Evolutionary conservation across 2,113 vertebrate species (phyloP), one percentile per base, ranked within the genome.

Genomic region (Cheirogaleus medius): DNA sequence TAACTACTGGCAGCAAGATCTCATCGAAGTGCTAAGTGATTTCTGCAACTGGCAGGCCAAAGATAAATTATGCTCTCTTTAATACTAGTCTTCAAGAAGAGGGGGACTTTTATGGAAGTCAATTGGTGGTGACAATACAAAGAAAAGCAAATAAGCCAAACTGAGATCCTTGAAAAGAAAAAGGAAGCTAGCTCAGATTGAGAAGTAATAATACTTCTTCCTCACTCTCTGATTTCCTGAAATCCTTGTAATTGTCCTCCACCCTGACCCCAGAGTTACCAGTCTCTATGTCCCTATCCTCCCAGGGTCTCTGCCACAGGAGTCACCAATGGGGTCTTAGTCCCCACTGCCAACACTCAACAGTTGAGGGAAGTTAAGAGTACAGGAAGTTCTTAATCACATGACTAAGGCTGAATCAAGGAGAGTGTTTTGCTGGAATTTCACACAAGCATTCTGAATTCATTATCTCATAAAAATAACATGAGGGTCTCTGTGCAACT

Each of bases 381-480:
- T 80, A 76, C 94, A 81, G 63, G 37, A 37, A 71, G 23, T 47
- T 34, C 23, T 8, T 76, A 69, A 29, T 87, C 29, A n/a, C 21
- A 18, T 85, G 74, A 74, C 56, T 87, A 69, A 81, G 29, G 13
- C 58, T 47, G 32, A 74, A 69, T 92, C 23, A 44, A 11, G 52
- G 27, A 6, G 2, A 80, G 3, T 81, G 2, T 90, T 9, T 63
- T 84, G 52, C 37, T 96, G 81, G 8, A 80, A 76, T 80, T 95
- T 90, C 64, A 88, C 10, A 17, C 34, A 80, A 84, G 9, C 34
- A 69, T 91, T 93, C 15, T 87, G 37, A 95, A 81, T 11, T 69
- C 34, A 14, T 60, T 83, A 44, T 54, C 21, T 90, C 63, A 21
- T 91, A 84, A 95, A 94, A 95, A 76, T 69, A 74, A 90, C 73